These are phyloP conservation scores for Avahi laniger DNA, from an alignment of 2,797 vertebrate species.

Conservation along the genomic window DNA sequence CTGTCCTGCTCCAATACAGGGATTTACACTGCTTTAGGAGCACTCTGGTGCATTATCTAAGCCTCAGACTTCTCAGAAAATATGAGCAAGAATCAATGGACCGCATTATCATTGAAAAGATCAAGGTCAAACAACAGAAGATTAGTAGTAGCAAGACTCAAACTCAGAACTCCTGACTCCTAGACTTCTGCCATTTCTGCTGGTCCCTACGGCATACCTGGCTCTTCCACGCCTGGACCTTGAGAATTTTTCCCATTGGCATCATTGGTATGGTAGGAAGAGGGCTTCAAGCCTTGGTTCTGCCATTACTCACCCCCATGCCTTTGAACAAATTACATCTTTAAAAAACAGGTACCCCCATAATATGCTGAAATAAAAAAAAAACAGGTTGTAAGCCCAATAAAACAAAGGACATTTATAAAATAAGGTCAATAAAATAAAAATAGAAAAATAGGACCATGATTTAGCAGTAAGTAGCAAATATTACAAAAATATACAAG, in stretches of 20 bases:
- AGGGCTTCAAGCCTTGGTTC: not conserved
- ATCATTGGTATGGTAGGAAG: not conserved
- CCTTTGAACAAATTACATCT: conserved; percentile 6
- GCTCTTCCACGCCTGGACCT: not conserved
- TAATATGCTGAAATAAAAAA: not conserved
- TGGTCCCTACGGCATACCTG: not conserved
- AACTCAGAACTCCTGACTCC: not conserved
- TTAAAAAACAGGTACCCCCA: not conserved
- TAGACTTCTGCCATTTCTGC: not conserved
- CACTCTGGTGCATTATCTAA: not conserved
- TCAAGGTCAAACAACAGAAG: not conserved
- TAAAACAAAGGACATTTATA: not conserved
- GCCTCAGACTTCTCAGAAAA: not conserved
- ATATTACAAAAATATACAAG: conserved; percentile 23
- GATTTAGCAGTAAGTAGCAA: conserved; percentile 24
- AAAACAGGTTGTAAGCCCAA: not conserved
- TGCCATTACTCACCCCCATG: not conserved
- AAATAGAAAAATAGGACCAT: not conserved
- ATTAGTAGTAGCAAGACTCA: not conserved
- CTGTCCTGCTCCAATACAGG: not conserved
- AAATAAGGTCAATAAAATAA: conserved; percentile 28
- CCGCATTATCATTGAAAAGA: not conserved
- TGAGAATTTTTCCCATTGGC: not conserved
- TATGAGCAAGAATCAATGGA: not conserved
- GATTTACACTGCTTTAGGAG: not conserved